Conservation (phyloP, 1,140 invertebrate genomes). For the Habropoda laboriosa region DNA sequence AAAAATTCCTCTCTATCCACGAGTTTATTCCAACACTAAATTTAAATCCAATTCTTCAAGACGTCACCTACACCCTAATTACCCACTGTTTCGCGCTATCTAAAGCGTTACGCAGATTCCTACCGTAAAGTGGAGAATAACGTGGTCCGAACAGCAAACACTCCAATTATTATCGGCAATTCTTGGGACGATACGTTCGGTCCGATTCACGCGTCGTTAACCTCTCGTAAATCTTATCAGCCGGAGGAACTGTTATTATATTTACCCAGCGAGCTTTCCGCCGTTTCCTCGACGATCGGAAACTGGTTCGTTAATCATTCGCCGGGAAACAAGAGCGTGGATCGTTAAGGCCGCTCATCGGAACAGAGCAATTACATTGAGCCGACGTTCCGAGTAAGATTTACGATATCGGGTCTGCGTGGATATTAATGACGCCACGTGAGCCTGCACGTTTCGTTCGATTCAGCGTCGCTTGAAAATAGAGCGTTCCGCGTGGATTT, state of each 20-base stretch:
- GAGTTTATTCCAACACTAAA: too few species aligned
- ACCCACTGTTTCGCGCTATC: too few species aligned
- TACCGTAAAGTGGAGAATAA: neutral
- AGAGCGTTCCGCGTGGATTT: neutral
- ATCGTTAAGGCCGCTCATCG: constrained; percentile 49
- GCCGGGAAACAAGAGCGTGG: constrained; percentile 33
- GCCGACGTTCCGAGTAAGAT: constrained; percentile 30
- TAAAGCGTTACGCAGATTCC: neutral
- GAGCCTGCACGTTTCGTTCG: neutral
- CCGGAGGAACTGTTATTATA: constrained; percentile 16
- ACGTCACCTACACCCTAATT: too few species aligned
- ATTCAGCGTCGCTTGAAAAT: neutral
- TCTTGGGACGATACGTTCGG: neutral
- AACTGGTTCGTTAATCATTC: constrained; percentile 39
- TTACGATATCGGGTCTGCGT: constrained; percentile 33
- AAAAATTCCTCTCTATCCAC: too few species aligned
- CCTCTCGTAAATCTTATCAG: constrained; percentile 16
- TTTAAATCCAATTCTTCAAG: too few species aligned
- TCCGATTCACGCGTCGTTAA: neutral
- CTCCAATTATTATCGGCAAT: too few species aligned
- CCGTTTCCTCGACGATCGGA: constrained; percentile 13
- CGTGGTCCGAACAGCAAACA: too few species aligned
- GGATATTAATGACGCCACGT: constrained; percentile 19
- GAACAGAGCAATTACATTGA: constrained; percentile 27
- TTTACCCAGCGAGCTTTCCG: constrained; percentile 24